Base-by-base conservation (phyloP, 2,113 vertebrate genomes). In the Dipodomys stephensi region DNA sequence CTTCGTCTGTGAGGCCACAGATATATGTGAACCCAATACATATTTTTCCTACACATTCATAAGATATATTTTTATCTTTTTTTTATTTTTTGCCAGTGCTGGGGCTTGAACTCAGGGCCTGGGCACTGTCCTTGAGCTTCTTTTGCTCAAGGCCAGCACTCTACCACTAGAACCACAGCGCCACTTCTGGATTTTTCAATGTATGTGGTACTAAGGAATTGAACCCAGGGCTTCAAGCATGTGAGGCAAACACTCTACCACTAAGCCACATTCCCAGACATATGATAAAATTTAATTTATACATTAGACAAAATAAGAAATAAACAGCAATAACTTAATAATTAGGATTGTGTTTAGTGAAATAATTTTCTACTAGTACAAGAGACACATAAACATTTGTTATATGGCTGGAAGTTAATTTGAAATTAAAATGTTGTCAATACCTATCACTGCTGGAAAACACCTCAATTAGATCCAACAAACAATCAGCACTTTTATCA, bases 401-500 rank as follows among this genome's bases (percentile, higher is more conserved):
- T 76, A 19, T 67, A 39, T 73, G 6, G 27, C 49, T 72, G 62
- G 79, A 94, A 80, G 44, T 7, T 44, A 30, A 92, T n/a, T 53
- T 91, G 80, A 57, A 83, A 81, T 60, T 81, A 87, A 90, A 94
- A 91, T 53, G 30, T 82, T 79, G 57, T 39, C 74, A 82, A 78
- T 25, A 95, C 87, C 46, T 90, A 64, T 80, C 28, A 72, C 13
- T 39, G 10, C 6, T 73, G 46, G 68, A 87, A 90, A 94, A 53
- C 18, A 88, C 49, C 80, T 53, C 69, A 76, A 9, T 30, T 87
- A 93, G 83, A 76, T 64, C 49, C 83, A 90, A 25, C 19, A 11
- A 57, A 94, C 19, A 94, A 95, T 69, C 78, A 78, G 39, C n/a
- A 93, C 62, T 30, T 88, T 83, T 76, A 92, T 92, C 53, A 90